Base-by-base conservation (phyloP, 2,888 invertebrate species). In the Ophion ventricosus region DNA sequence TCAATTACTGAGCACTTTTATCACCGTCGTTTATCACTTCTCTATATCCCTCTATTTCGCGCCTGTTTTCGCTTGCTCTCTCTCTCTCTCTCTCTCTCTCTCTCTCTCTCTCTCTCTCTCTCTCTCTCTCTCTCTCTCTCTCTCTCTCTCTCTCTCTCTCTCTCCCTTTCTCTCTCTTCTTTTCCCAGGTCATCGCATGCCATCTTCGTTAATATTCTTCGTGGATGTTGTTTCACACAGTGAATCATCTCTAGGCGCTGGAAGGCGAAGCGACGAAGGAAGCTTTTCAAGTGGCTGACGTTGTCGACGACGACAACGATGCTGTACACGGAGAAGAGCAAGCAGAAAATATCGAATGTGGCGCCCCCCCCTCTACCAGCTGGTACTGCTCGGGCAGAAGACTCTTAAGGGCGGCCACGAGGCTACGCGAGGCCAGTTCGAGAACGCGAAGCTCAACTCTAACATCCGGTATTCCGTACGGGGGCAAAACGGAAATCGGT, bases 381-480 rank as follows among this genome's bases (percentile, higher is more conserved):
- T 74, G 69, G 77, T 91, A 91, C 87, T 88, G 67, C 76, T 90
- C 82, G 88, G 88, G 88, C 89, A 88, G 92, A 92, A 90, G 92
- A 92, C 92, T 92, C 92, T 92, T 92, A 92, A 92, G 92, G 91
- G 92, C 91, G 90, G 92, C 89, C 91, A 89, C 92, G 89, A 89
- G 89, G 91, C 92, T 89, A 90, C 90, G 92, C 92, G 91, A 91
- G 90, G 92, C 92, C 92, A 92, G 92, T 92, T 88, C 91, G 91
- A 92, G 92, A 92, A 92, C 92, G 92, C 92, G 92, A 92, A 89
- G 92, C 92, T 92, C 86, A 91, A 92, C 92, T 91, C 89, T 91
- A 91, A 92, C 92, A 90, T 92, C 92, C 92, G 92, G 91, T 91
- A 57, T 90, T 88, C 88, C 90, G 88, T 91, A 84, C 91, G 90